Base-by-base conservation (phyloP, 2,797 vertebrate genomes). In the Sebastes nivosus region DNA sequence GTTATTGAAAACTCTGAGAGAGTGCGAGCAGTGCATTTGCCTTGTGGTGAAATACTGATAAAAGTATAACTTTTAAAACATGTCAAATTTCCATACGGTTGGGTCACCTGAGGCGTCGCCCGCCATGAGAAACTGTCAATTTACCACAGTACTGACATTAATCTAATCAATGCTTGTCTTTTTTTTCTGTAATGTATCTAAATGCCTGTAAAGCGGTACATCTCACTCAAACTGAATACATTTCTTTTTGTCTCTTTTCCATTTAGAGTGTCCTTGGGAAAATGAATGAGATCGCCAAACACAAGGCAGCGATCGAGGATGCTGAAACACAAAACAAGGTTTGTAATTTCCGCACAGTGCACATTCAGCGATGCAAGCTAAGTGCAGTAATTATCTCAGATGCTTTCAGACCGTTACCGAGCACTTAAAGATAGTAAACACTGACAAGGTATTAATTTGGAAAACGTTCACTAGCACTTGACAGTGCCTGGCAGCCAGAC, bases 271-370 rank as follows among this genome's bases (percentile, higher is more conserved):
- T 99, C 79, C 95, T 99, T 75, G 98, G 97, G 20, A 99, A 99
- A 88, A 97, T 98, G 96, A 99, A 99, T 72, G 98, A 99, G 90
- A 97, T 98, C 0, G 97, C 97, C 55, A 98, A 98, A 92, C 96
- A 99, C 93, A 99, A 98, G 92, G 84, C 96, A 20, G 93, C 97
- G 0, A 96, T 97, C 79, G 98, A 98, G 81, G 98, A 98, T 1
- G 97, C 97, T 1, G 97, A 98, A 46, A 97, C 97, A 29, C 97
- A 98, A 89, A 97, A 94, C 94, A 98, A 98, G 97, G 98, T 98
- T 57, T 72, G 92, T 82, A 10, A 14, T 73, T 12, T 11, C 55
- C 63, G 11, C 24, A 13, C 22, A 29, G 58, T 12, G 13, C 24
- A 20, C n/a, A 25, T 59, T 14, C 1, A 67, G 76, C 61, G 46